Evolutionary conservation across 1,140 invertebrate species (phyloP).

Genomic region (Pristionchus pacificus): DNA sequence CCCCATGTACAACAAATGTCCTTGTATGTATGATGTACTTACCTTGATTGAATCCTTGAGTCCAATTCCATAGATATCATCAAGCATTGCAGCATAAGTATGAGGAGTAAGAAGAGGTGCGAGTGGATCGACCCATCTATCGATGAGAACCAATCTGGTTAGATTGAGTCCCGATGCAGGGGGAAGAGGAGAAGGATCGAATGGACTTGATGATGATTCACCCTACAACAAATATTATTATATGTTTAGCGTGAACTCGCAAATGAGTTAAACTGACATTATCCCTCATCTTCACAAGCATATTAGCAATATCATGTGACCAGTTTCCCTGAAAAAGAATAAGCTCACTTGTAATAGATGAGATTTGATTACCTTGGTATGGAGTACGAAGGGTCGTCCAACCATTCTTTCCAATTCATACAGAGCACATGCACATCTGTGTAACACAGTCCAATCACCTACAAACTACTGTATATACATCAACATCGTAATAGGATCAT

Average conservation of each 20-base stretch:
- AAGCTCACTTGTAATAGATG: constrained; percentile 20
- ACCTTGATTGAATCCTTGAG: constrained; percentile 35
- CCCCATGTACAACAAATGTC: too few relatives aligned
- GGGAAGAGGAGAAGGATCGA: not conserved
- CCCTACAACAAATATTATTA: not conserved
- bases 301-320: constrained; percentile 1
- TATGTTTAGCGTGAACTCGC: too few relatives aligned
- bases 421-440: constrained; percentile 32
- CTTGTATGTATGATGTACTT: too few relatives aligned
- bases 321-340: constrained; percentile 17
- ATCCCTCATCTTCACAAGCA: constrained; percentile 12
- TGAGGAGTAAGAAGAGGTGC: constrained; percentile 87
- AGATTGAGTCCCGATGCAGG: not conserved
- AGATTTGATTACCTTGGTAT: constrained; percentile 5
- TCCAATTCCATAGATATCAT: constrained; percentile 76
- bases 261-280: not conserved
- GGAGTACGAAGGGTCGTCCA: not conserved
- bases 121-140: constrained; percentile 78
- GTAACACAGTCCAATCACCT: constrained; percentile 37
- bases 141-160: not conserved
- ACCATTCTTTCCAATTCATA: constrained; percentile 20
- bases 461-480: not conserved
- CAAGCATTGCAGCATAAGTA: constrained; percentile 94
- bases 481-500: not conserved
- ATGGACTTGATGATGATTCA: not conserved